Evolutionary conservation across 2,113 vertebrate genomes (phyloP), one percentile per base, ranked within the genome.

Genomic region (Australoheros scitulus): DNA sequence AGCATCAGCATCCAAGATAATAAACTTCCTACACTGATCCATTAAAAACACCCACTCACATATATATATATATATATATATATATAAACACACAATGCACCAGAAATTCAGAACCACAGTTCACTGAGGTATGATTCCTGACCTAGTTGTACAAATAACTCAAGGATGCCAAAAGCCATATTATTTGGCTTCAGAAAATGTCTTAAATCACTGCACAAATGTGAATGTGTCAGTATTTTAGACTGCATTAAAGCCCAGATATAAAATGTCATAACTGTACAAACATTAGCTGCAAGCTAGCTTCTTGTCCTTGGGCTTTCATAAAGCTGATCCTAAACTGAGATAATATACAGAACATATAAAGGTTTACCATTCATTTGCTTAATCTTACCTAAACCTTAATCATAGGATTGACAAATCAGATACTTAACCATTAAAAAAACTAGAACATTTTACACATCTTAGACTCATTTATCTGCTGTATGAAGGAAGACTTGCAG

Each of bases 1-100:
- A 76, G 41, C 85, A 78, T 80, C 65, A 80, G 20, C 77, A 81
- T 41, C 32, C 26, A 61, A 70, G 72, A 83, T 83, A 77, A 87
- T 82, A 91, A 57, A 68, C 61, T 77, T 61, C 34, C 75, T 78
- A 61, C 83, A 70, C 76, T 82, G 79, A 81, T 78, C 52, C 76
- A 80, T 88, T 80, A 74, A 77, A 63, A 77, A 84, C 82, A 78
- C 75, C 86, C 64, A 87, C 87, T 80, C 83, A 85, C 41, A 83
- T 15, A 8, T 14, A 32, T 18, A 34, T 26, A 85, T 32, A 84
- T 15, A 8, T 14, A 32, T 18, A 34, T 26, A 85, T 32, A 84
- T 26, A 85, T 32, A 84, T 26, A 79, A 22, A 43, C 11, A 61
- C 52, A 61, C 55, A 52, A 55, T 50, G 10, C 58, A 63, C 63